phyloP scores from a whole-genome alignment of 2,113 vertebrate genomes.

The Macquaria ambigua region DNA sequence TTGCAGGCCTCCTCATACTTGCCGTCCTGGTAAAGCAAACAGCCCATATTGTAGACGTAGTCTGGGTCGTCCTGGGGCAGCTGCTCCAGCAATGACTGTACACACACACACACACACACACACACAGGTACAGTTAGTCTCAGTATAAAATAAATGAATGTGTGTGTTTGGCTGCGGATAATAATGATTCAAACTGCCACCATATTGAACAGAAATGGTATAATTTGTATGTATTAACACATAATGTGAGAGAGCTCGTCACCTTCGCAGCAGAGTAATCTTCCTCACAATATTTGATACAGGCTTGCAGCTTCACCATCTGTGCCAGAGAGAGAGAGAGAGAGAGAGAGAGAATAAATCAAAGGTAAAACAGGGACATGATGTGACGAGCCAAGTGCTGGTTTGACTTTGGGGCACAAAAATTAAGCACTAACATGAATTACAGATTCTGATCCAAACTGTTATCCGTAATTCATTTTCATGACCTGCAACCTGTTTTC shows the following conservation, averaged over 20 bases:
- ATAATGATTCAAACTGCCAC: slow-evolving; percentile 12
- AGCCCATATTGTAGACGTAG: slow-evolving; percentile 91
- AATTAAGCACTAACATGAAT: slow-evolving; percentile 3
- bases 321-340: slow-evolving; percentile 50
- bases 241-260: background rate
- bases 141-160: background rate
- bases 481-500: background rate
- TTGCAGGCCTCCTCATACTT: slow-evolving; percentile 91
- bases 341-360: background rate
- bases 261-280: slow-evolving; percentile 91
- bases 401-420: slow-evolving; percentile 12
- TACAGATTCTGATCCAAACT: background rate
- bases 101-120: background rate
- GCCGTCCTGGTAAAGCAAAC: slow-evolving; percentile 92
- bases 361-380: slow-evolving; percentile 10
- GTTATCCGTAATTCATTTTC: background rate
- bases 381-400: slow-evolving; percentile 6
- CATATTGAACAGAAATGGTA: background rate
- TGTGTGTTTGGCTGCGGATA: slow-evolving; percentile 3
- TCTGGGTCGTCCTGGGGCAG: slow-evolving; percentile 88
- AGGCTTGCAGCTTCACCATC: slow-evolving; percentile 91
- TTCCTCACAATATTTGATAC: slow-evolving; percentile 93
- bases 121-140: background rate
- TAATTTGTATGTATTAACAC: slow-evolving; percentile 3
- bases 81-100: slow-evolving; percentile 91